phyloP scores from a whole-genome alignment of 2,888 invertebrate genomes.

The Lasius fuliginosus region DNA sequence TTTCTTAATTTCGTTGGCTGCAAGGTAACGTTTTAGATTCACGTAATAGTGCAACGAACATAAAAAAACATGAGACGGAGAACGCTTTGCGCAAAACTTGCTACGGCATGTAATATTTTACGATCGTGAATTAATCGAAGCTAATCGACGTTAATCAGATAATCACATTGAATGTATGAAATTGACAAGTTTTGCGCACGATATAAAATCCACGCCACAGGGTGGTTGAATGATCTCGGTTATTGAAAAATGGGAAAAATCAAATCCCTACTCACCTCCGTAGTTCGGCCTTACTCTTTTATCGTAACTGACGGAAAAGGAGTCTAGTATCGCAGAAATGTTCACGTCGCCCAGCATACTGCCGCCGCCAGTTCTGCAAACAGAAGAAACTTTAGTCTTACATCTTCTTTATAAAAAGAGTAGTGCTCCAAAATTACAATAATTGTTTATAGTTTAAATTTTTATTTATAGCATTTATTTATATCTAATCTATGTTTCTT shows the following conservation, averaged over 20 bases:
- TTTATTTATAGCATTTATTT: neutral
- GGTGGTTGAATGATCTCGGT: slow-evolving; percentile 70
- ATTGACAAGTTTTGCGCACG: slow-evolving; percentile 64
- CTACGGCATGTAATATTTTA: neutral
- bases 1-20: slow-evolving; percentile 58
- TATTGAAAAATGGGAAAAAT: slow-evolving; percentile 81
- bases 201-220: slow-evolving; percentile 61
- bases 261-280: slow-evolving; percentile 92
- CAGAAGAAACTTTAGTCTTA: slow-evolving; percentile 26
- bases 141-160: slow-evolving; percentile 7
- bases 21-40: slow-evolving; percentile 57
- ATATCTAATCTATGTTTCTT: neutral
- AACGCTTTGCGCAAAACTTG: slow-evolving; percentile 68
- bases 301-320: slow-evolving; percentile 98
- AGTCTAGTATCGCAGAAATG: slow-evolving; percentile 98
- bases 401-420: neutral
- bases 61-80: slow-evolving; percentile 68
- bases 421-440: neutral
- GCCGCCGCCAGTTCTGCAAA: slow-evolving; percentile 90
- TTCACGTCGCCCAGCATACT: slow-evolving; percentile 97
- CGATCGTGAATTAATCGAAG: neutral
- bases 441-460: neutral
- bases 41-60: slow-evolving; percentile 71
- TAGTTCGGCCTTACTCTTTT: slow-evolving; percentile 99
- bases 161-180: neutral